phyloP scores from a whole-genome alignment of 2,888 invertebrate genomes.

The Leucophenga maculata region DNA sequence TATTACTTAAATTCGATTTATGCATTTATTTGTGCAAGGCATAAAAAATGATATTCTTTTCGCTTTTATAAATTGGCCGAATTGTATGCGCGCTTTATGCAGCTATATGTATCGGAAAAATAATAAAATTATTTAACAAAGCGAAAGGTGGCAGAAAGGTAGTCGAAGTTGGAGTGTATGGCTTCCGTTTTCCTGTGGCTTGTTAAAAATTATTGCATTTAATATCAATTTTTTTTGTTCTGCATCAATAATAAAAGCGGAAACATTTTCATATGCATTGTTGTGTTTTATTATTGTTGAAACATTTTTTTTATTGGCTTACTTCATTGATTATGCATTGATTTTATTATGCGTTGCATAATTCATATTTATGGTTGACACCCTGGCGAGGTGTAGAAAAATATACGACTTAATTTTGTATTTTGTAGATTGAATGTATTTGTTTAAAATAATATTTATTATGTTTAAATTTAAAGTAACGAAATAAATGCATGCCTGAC shows the following conservation, averaged over 20 bases:
- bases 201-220: constrained; percentile 60
- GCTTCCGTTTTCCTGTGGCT: constrained; percentile 62
- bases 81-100: too few species aligned
- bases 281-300: neutral
- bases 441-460: too few species aligned
- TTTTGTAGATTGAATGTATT: too few species aligned
- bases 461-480: neutral
- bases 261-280: constrained; percentile 4
- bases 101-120: too few species aligned
- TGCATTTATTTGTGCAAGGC: too few species aligned
- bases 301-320: neutral
- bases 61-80: too few species aligned
- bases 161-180: constrained; percentile 3
- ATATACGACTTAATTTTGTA: too few species aligned
- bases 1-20: too few species aligned
- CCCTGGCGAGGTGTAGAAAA: neutral
- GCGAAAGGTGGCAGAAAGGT: too few species aligned
- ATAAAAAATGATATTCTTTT: too few species aligned
- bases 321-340: neutral
- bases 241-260: neutral
- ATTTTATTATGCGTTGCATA: constrained; percentile 2
- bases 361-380: neutral
- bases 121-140: too few species aligned
- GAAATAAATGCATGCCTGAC: neutral
- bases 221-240: constrained; percentile 43